Base-by-base conservation (phyloP, 2,888 invertebrate species). In the Heliconius ethilla region DNA sequence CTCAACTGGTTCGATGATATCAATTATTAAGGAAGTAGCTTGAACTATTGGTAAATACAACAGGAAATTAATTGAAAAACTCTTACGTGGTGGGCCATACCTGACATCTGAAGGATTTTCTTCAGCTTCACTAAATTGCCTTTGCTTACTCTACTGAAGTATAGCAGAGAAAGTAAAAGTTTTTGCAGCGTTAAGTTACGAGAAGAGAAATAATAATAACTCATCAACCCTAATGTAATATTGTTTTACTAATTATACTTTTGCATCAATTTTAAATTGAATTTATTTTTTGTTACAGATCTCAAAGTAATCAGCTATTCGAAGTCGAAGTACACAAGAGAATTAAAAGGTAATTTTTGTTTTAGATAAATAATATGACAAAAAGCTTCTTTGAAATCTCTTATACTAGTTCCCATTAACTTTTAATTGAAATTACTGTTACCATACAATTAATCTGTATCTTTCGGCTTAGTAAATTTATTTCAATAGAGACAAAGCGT, bases 1-100 rank as follows among this genome's bases (percentile, higher is more conserved):
- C 70, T 75, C 66, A 80, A 78, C 78, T 75, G 72, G 76, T 77
- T 33, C 75, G 77, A 80, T 78, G 13, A 65, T 66, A 80, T 78
- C 74, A 69, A 51, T 33, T 37, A 74, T n/a, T 69, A 22, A 74
- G 74, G 33, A 55, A 78, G 37, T 76, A 67, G 15, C n/a, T 51
- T 67, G 66, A 55, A 15, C 45, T 15, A 45, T 45, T 45, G 1
- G 0, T 15, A 11, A 45, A 45, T 15, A 45, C 5, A 45, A 45
- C 7, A 22, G 7, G 18, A 15, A 51, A 51, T 51, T 15, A 22
- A 51, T 51, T 51, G 7, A 22, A 51, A 55, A 55, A 18, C 55
- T 22, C 55, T 22, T n/a, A 22, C 55, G 55, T 55, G 55, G 9
- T 22, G 22, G 18, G 45, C 5, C 18, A 45, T 45, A 6, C 18